These are phyloP conservation scores for Phengaris arion DNA, from an alignment of 2,888 invertebrate genomes.

Conservation along the genomic window DNA sequence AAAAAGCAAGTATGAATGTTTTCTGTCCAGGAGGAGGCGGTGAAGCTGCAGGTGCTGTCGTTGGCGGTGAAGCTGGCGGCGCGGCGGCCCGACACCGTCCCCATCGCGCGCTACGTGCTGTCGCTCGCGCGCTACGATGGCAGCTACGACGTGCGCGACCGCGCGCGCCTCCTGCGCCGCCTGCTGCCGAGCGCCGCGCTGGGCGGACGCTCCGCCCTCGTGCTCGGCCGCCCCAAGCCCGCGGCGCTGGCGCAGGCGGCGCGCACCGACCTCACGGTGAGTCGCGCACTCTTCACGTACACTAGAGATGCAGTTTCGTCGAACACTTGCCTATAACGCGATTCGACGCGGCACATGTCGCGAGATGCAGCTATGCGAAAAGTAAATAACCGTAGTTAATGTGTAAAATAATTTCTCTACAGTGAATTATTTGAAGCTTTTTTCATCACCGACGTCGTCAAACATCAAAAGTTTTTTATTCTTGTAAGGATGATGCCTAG, in stretches of 20 bases:
- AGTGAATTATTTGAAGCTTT: too few relatives aligned
- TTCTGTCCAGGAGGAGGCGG: constrained; percentile 90
- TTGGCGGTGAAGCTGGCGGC: constrained; percentile 95
- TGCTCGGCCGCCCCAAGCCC: constrained; percentile 96
- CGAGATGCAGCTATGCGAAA: too few relatives aligned
- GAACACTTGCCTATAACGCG: too few relatives aligned
- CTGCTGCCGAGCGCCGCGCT: constrained; percentile 68
- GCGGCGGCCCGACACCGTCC: constrained; percentile 90
- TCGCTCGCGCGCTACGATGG: constrained; percentile 97
- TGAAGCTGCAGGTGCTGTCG: constrained; percentile 97
- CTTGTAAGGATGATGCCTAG: too few relatives aligned
- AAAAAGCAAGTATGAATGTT: neutral
- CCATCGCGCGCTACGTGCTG: constrained; percentile 95
- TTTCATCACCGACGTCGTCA: too few relatives aligned
- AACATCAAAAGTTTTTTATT: too few relatives aligned
- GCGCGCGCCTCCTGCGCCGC: constrained; percentile 92
- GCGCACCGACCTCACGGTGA: constrained; percentile 2
- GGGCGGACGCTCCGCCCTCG: constrained; percentile 85
- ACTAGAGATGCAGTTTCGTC: too few relatives aligned
- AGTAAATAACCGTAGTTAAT: too few relatives aligned
- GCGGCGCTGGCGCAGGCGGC: constrained; percentile 67
- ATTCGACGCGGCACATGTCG: too few relatives aligned
- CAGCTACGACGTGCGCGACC: constrained; percentile 98
- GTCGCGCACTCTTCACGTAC: neutral
- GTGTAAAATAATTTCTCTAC: too few relatives aligned